Evolutionary conservation across 2,113 vertebrate genomes (phyloP), one percentile per base, ranked within the genome.

Genomic region (Xenus cinereus): DNA sequence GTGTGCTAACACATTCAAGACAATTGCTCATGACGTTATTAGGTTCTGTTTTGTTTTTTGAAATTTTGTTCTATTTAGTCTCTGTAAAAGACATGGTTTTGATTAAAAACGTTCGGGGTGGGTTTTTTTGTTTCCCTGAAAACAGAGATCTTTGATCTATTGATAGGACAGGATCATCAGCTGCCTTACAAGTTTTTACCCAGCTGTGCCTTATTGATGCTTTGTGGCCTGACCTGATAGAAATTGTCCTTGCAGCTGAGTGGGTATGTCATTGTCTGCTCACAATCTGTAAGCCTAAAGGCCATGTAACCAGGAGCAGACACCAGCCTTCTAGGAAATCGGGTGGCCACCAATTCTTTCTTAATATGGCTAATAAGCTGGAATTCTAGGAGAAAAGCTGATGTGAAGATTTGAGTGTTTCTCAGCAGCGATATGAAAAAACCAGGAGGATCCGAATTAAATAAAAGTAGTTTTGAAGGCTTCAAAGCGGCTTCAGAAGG

Each of bases 241-340:
- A 63, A 84, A 28, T 28, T 27, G 19, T 30, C 60, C 27, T 87
- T 67, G 27, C 11, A 48, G 33, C 22, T 27, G 27, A 2, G 0
- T 7, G 59, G 30, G 19, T 73, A 4, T 3, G 51, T 26, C 14
- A 22, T 14, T 48, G 4, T 23, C 10, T 43, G 30, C 51, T 88
- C 6, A 12, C 35, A 27, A 39, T 4, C 32, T 0, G 0, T 59
- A 27, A 67, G 3, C 24, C 35, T 67, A 26, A 75, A 73, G 32
- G 18, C 67, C 21, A 3, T 8, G 2, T 35, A 46, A 14, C 7
- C 53, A 53, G 16, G 26, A 62, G 27, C 26, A 62, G 48, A 90
- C 0, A 3, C 20, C 23, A 66, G 21, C 32, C 22, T 87, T 28
- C 35, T 77, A 23, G 63, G 32, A 84, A 84, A 39, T 26, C 35